phyloP scores from a whole-genome alignment of 2,113 vertebrate genomes.

The Boleophthalmus pectinirostris region DNA sequence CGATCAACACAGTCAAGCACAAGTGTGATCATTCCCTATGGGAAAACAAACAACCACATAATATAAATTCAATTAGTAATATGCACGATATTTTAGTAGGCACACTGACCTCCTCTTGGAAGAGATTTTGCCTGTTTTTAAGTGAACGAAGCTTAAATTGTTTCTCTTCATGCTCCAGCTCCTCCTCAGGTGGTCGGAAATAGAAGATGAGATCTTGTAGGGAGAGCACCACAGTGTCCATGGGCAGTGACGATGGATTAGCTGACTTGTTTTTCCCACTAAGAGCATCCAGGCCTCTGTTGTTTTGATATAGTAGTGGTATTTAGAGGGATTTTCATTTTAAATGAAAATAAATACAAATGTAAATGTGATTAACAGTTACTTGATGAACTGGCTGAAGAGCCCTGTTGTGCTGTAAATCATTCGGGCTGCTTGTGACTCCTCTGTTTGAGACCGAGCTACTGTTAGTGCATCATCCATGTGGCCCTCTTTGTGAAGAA shows the following conservation, averaged over 20 bases:
- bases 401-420: conserved; percentile 89
- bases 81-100: not conserved
- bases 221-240: conserved; percentile 85
- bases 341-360: not conserved
- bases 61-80: not conserved
- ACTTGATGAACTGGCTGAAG: conserved; percentile 92
- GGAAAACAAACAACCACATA: conserved; percentile 9
- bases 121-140: conserved; percentile 90
- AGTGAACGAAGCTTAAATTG: conserved; percentile 90
- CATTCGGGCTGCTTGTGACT: conserved; percentile 90
- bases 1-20: conserved; percentile 91
- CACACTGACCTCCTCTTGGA: conserved; percentile 87
- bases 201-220: conserved; percentile 92
- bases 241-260: conserved; percentile 76
- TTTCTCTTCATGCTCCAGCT: conserved; percentile 90
- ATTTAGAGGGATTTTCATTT: not conserved
- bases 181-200: conserved; percentile 88
- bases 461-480: conserved; percentile 91
- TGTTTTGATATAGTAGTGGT: not conserved
- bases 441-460: conserved; percentile 87
- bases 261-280: conserved; percentile 84
- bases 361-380: not conserved
- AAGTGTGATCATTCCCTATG: conserved; percentile 88
- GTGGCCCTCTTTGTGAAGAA: conserved; percentile 92
- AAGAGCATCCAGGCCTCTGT: conserved; percentile 86